A percentile compares a stretch with the other conserved stretches of the same genome.
Conservation (phyloP, 2,888 invertebrate species). For the Acholoe squamosa region DNA sequence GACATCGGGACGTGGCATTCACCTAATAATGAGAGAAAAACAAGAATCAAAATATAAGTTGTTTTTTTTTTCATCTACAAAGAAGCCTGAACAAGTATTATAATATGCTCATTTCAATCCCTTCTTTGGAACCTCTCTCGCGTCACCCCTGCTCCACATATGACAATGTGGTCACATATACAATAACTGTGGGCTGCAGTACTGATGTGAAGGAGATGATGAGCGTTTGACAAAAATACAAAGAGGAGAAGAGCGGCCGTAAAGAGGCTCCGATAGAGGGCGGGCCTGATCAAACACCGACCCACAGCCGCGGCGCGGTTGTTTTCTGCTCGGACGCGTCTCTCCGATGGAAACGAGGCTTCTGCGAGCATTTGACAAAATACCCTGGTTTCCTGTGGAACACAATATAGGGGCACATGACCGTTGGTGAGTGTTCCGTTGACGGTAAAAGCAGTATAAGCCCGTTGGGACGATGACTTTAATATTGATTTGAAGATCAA, state of each 20-base stretch:
- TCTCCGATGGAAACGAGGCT: neutral
- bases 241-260: neutral
- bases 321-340: constrained; percentile 15
- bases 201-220: neutral
- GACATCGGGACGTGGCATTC: neutral
- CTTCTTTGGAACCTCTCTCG: too few relatives aligned
- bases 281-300: neutral
- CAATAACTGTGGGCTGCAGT: too few relatives aligned
- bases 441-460: too few relatives aligned
- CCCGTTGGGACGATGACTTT: neutral
- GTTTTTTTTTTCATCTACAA: too few relatives aligned
- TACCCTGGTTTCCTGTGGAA: too few relatives aligned
- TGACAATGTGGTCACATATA: too few relatives aligned
- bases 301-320: neutral
- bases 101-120: too few relatives aligned
- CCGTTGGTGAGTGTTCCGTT: too few relatives aligned
- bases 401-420: too few relatives aligned
- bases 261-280: neutral
- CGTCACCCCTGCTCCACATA: too few relatives aligned
- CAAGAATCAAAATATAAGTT: neutral
- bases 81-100: too few relatives aligned
- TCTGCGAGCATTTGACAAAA: neutral
- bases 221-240: neutral
- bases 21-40: neutral
- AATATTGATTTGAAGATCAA: too few relatives aligned